These are phyloP conservation scores for Sycobia sp. DNA, from an alignment of 1,140 invertebrate genomes.

Conservation along the genomic window DNA sequence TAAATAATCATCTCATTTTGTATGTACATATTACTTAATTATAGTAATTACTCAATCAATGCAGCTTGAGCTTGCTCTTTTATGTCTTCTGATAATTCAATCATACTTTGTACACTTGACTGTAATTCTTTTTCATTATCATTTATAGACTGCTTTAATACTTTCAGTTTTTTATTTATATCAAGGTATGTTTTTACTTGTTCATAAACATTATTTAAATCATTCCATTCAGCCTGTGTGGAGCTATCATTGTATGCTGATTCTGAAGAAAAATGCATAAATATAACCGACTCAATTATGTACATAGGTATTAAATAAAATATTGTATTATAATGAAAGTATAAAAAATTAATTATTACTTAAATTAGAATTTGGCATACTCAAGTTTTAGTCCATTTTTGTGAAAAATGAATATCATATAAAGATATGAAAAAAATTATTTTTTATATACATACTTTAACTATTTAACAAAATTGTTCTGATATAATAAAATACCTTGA, in stretches of 20 bases:
- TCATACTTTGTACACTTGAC: conserved; percentile 44
- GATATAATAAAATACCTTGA: conserved; percentile 37
- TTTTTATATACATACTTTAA: too few relatives aligned
- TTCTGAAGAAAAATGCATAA: conserved; percentile 26
- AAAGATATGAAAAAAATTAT: too few relatives aligned
- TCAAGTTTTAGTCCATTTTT: too few relatives aligned
- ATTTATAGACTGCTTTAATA: conserved; percentile 41
- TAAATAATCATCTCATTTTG: too few relatives aligned
- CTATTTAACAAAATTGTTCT: neutral
- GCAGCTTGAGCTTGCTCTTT: conserved; percentile 52
- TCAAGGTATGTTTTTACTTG: conserved; percentile 49
- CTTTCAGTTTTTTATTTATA: conserved; percentile 45
- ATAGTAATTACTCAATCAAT: conserved; percentile 65
- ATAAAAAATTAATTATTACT: neutral
- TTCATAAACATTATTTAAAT: conserved; percentile 45
- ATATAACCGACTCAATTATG: neutral
- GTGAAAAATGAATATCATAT: too few relatives aligned
- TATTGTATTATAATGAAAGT: neutral
- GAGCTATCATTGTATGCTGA: conserved; percentile 36
- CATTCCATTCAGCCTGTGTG: conserved; percentile 35
- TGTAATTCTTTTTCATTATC: conserved; percentile 41
- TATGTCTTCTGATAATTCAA: conserved; percentile 50
- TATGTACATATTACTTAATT: too few relatives aligned
- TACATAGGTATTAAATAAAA: neutral
- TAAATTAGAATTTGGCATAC: neutral